Base-by-base conservation (phyloP, 1,140 invertebrate genomes). In the Sinella curviseta region DNA sequence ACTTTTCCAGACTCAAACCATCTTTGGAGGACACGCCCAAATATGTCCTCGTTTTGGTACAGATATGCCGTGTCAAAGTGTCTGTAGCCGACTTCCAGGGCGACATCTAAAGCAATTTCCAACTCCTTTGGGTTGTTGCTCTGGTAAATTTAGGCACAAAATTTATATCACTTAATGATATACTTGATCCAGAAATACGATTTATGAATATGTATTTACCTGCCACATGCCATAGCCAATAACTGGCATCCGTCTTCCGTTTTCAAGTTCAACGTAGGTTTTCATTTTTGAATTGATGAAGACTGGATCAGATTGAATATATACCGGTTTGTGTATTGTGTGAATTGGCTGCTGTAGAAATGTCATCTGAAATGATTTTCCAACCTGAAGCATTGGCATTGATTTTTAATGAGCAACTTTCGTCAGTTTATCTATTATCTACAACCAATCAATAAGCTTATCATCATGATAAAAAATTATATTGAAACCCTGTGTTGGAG, bases 11-110 rank as follows among this genome's bases (percentile, higher is more conserved):
- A 88, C 78, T 89, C 86, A 74, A 95, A 88, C 92, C 93, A 94
- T 85, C 90, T 89, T 84, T 92, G 91, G 17, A 95, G 87, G 57
- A 92, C 91, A 67, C 89, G 89, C 20, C 94, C 94, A 84, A 95
- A 94, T 20, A 91, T 90, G 81, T 91, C 89, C 86, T 95, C 94
- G 85, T 95, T 96, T 80, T 91, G 89, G 84, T 95, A 95, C 86
- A 92, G 91, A 81, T 92, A 91, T 33, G 94, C 94, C 24, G 93
- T 93, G 85, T 95, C 94, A 76, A 95, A 93, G 81, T 94, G 94
- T 36, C 92, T 89, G 83, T 94, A 94, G 17, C 93, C 91, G 82
- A 80, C 85, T 28, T 90, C 85, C 26, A 92, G 84, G 30, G 91
- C 94, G 76, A 87, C 87, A 65, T 90, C 90, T 0, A 95, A 88